Percentiles rank a stretch among this genome's conserved stretches.
Conservation (phyloP, 2,113 vertebrate species). For the Spea bombifrons region DNA sequence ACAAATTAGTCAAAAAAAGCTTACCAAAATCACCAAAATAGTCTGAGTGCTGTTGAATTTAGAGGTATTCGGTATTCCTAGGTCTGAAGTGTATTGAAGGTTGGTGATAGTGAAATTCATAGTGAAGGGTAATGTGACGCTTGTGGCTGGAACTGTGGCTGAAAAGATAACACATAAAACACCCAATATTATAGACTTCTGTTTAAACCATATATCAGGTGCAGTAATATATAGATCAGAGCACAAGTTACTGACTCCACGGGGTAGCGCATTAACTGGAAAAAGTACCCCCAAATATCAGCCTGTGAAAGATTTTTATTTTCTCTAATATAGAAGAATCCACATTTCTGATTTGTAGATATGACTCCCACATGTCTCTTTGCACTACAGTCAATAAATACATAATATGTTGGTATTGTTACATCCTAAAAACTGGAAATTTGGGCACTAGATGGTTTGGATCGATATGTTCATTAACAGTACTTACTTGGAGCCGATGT, state of each 20-base stretch:
- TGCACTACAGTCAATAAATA: too few relatives aligned
- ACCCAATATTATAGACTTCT: too few relatives aligned
- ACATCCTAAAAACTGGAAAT: background rate
- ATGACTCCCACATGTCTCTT: too few relatives aligned
- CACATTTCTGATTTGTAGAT: too few relatives aligned
- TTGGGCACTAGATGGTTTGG: background rate
- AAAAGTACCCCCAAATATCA: too few relatives aligned
- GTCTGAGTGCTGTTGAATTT: conserved; percentile 12
- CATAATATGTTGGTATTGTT: too few relatives aligned
- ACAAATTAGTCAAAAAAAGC: background rate
- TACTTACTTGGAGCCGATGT: conserved; percentile 5
- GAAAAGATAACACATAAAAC: background rate
- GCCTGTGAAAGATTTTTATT: too few relatives aligned
- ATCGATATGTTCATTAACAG: conserved; percentile 1
- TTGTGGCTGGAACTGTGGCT: background rate
- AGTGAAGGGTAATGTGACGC: conserved; percentile 28
- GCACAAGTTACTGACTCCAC: rapidly evolving
- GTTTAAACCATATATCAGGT: too few relatives aligned
- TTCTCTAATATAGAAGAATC: too few relatives aligned
- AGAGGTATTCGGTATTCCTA: conserved; percentile 49
- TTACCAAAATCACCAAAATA: conserved; percentile 7
- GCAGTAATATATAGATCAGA: too few relatives aligned
- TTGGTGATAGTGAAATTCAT: conserved; percentile 65
- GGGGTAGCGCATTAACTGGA: too few relatives aligned
- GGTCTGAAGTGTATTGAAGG: conserved; percentile 51